A percentile compares a stretch with the other conserved stretches of the same genome.
These are phyloP conservation scores for Eurosta solidaginis DNA, from an alignment of 1,140 invertebrate genomes.

Conservation along the genomic window DNA sequence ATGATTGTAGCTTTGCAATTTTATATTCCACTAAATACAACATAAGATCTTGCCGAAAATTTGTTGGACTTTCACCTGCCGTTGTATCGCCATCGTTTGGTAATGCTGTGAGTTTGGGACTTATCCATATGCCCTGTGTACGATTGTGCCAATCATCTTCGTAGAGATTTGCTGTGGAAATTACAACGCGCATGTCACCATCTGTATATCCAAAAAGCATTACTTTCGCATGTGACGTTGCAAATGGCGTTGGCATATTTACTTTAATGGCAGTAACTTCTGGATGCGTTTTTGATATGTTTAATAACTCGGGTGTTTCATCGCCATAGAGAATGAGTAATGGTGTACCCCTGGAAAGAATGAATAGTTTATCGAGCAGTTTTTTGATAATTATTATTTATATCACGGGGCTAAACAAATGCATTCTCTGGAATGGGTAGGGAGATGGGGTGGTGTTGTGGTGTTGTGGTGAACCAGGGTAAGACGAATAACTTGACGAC, in stretches of 20 bases:
- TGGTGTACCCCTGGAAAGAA: constrained; percentile 66
- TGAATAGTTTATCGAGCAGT: constrained; percentile 15
- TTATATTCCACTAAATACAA: constrained; percentile 81
- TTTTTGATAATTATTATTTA: not conserved
- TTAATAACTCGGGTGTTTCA: constrained; percentile 66
- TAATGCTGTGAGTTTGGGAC: constrained; percentile 74
- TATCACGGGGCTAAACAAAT: no score
- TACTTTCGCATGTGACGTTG: constrained; percentile 94
- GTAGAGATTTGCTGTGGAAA: constrained; percentile 92
- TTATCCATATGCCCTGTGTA: constrained; percentile 92
- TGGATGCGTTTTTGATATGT: constrained; percentile 63
- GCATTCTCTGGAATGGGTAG: no score
- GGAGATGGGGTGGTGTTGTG: no score
- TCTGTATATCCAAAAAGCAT: constrained; percentile 85
- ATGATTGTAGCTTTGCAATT: constrained; percentile 69
- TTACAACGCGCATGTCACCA: constrained; percentile 78
- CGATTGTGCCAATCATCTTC: constrained; percentile 90
- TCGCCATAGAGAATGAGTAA: constrained; percentile 81
- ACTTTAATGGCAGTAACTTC: constrained; percentile 73
- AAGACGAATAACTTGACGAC: no score
- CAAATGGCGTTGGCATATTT: constrained; percentile 77
- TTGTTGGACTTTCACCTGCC: constrained; percentile 80
- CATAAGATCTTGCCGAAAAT: constrained; percentile 85
- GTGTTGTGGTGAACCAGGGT: no score
- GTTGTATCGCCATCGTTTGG: constrained; percentile 62